phyloP scores from a whole-genome alignment of 2,888 invertebrate species.

The Campaea margaritaria region DNA sequence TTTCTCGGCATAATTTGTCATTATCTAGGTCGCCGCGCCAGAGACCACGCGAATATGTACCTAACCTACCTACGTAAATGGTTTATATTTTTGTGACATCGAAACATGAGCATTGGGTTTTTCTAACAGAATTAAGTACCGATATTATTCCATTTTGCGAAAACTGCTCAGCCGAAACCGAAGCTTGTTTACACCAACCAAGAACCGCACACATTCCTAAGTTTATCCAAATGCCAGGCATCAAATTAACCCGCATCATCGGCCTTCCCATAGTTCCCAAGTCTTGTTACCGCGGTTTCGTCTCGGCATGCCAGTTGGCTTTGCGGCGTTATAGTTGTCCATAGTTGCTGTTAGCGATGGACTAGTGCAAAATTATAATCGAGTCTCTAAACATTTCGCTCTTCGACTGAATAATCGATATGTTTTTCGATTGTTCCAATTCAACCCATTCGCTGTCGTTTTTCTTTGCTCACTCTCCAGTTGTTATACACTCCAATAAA shows the following conservation, averaged over 20 bases:
- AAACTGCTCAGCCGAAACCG: too few species aligned
- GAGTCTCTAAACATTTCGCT: too few species aligned
- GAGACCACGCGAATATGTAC: constrained; percentile 29
- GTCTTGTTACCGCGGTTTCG: constrained; percentile 25
- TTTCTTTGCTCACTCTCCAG: too few species aligned
- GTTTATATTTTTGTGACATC: not conserved
- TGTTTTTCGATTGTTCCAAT: too few species aligned
- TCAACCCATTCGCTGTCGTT: too few species aligned
- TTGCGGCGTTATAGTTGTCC: constrained; percentile 19
- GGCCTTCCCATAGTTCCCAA: constrained; percentile 21
- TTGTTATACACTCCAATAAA: too few species aligned
- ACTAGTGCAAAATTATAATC: too few species aligned
- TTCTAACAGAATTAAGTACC: too few species aligned
- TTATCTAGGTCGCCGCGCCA: constrained; percentile 41
- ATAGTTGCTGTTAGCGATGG: too few species aligned
- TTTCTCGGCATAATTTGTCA: constrained; percentile 37
- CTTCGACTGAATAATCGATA: too few species aligned
- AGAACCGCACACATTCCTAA: constrained; percentile 9
- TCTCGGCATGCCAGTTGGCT: constrained; percentile 15
- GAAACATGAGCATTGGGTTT: not conserved
- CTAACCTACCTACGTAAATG: too few species aligned
- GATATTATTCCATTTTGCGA: too few species aligned
- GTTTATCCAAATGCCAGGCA: constrained; percentile 4
- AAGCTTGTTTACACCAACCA: not conserved
- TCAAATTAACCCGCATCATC: constrained; percentile 20